Evolutionary conservation across 2,797 vertebrate genomes (phyloP), one percentile per base, ranked within the genome.

Genomic region (Fratercula arctica): DNA sequence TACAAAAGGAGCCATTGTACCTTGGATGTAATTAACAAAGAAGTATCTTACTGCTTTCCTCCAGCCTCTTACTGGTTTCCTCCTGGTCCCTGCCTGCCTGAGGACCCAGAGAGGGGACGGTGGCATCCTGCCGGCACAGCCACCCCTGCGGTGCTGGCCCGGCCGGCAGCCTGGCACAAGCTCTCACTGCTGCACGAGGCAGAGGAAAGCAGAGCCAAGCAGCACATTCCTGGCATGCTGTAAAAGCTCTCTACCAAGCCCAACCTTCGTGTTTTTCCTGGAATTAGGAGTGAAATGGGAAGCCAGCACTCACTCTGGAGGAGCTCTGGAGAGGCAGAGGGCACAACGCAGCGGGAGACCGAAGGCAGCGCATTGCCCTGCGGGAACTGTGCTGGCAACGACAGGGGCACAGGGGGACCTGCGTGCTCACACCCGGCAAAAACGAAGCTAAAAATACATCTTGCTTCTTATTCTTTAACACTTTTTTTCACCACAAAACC

Each of bases 181-280:
- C 61, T 60, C 54, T 61, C 35, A 4, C 45, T 53, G 94, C 63
- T 63, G 92, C 79, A 87, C 31, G 76, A 95, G 95, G 97, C 95
- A 80, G 43, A 45, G 51, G 51, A 83, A 25, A 9, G 7, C 80
- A 94, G 48, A 87, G 93, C 93, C 95, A 97, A 97, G 95, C 84
- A 96, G 93, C 89, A 74, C 95, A 95, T 97, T 96, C 93, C 95
- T 97, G 95, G 97, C 93, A 85, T 14, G 53, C 87, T 78, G 41
- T 60, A 72, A 95, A 89, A 85, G 81, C 69, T 85, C 90, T 93
- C 85, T 51, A 78, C 89, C 1, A 8, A 95, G 85, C 82, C 90
- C 63, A 97, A 92, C 87, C 82, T 97, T 79, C 56, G 11, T 85
- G 95, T 91, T 87, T 95, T 97, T 97, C 94, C 95, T 95, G 94